Conservation (phyloP, 2,888 invertebrate species). For the Bibio marci region DNA sequence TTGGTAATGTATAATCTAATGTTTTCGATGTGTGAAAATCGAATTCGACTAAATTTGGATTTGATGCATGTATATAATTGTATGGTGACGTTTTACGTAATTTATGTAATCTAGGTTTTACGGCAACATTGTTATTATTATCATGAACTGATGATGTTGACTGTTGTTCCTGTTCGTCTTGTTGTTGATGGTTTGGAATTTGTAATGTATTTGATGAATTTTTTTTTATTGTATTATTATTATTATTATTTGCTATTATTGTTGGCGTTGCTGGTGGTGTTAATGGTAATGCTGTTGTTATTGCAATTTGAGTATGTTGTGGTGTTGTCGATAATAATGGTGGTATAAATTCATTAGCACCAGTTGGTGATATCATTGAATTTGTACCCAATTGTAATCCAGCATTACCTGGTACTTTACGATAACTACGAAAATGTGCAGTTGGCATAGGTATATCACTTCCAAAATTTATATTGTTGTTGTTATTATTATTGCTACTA, state of each 20-base stretch:
- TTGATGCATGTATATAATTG: conserved; percentile 51
- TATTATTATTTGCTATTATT: neutral
- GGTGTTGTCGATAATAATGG: neutral
- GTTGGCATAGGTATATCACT: conserved; percentile 54
- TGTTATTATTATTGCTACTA: too few relatives aligned
- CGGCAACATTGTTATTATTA: neutral
- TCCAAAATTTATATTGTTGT: too few relatives aligned
- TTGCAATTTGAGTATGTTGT: neutral
- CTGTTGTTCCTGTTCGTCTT: conserved; percentile 2
- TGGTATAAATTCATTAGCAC: neutral
- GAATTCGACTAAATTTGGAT: conserved; percentile 48
- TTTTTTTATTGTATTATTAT: neutral
- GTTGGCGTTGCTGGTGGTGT: neutral
- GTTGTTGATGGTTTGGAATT: conserved; percentile 9
- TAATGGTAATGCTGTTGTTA: neutral
- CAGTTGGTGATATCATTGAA: conserved; percentile 16
- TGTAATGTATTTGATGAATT: conserved; percentile 1
- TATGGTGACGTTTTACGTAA: conserved; percentile 32
- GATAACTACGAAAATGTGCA: conserved; percentile 58
- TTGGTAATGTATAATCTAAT: conserved; percentile 24
- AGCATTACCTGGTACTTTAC: conserved; percentile 40
- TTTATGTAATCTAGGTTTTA: conserved; percentile 15
- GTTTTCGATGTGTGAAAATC: conserved; percentile 31
- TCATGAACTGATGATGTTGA: neutral
- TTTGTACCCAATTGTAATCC: conserved; percentile 26